Evolutionary conservation across 2,888 invertebrate species (phyloP).

Genomic region (Muschampia plurimacula): DNA sequence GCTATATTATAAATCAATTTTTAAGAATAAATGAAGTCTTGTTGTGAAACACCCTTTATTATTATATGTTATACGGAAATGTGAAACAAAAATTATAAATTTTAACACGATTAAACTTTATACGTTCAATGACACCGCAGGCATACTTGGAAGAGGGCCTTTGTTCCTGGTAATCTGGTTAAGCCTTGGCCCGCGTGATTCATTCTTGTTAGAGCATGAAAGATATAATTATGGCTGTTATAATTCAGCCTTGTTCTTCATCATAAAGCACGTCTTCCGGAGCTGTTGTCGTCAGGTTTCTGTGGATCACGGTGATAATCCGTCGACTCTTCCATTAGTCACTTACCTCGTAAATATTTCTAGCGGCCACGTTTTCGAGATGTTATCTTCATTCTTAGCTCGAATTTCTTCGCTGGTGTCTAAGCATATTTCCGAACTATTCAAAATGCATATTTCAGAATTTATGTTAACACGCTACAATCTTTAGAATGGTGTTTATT

Average conservation of each 20-base stretch:
- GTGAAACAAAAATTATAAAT: constrained; percentile 18
- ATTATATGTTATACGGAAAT: constrained; percentile 19
- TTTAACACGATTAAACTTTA: constrained; percentile 30
- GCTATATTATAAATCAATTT: background rate
- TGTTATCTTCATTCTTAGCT: constrained; percentile 1
- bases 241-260: constrained; percentile 58
- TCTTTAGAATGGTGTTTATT: background rate
- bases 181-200: constrained; percentile 66
- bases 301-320: constrained; percentile 44
- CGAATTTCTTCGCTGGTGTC: background rate
- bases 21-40: background rate
- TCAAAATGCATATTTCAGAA: background rate
- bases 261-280: constrained; percentile 60
- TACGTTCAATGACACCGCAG: constrained; percentile 29
- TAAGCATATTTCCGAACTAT: background rate
- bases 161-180: constrained; percentile 58
- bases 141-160: constrained; percentile 54
- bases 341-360: constrained; percentile 54
- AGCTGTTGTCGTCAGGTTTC: constrained; percentile 52
- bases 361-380: constrained; percentile 23
- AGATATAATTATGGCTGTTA: constrained; percentile 61
- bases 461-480: background rate
- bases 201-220: constrained; percentile 52
- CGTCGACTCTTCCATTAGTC: constrained; percentile 53
- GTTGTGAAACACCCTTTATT: background rate